Base-by-base conservation (phyloP, 2,797 vertebrate species). In the Myoxocephalus aenaeus region DNA sequence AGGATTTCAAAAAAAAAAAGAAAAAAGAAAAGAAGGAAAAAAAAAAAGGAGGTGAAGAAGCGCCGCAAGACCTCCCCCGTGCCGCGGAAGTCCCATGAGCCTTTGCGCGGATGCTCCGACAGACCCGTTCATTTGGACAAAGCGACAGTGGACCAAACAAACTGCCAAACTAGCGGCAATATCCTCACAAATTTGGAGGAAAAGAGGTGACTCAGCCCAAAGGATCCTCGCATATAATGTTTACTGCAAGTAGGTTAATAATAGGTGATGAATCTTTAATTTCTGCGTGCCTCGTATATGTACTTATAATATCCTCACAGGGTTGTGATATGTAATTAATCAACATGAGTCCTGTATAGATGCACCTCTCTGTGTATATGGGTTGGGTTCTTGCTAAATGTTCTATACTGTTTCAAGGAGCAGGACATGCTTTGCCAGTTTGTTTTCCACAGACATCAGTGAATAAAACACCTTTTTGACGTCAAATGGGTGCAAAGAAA, bases 341-440 rank as follows among this genome's bases (percentile, higher is more conserved):
- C 82, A 81, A 70, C 85, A 86, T 71, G 72, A 81, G 80, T 90
- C 85, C 75, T 92, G 94, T 96, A 95, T 93, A 88, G 51, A 95
- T 95, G 94, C 91, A 92, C 91, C 90, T 88, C 89, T 90, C 73
- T 83, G 93, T 95, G 95, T 95, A 83, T 92, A 87, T 73, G 92
- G 87, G 90, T 89, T 92, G 94, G 95, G 93, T 83, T 86, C 91
- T 95, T 95, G 94, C 95, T 96, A 91, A 96, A 92, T 96, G 96
- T 96, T 94, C 90, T 95, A 94, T 93, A 67, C 70, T 70, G 68
- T 71, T 69, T 73, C 36, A 58, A 38, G 62, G 70, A 76, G 46
- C 83, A 40, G 65, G 68, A 71, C 65, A 1, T 17, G n/a, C 44
- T 64, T 65, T 6, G 20, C 56, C 8, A 15, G 40, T 42, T 77